These are phyloP conservation scores for Zapus hudsonius DNA, from an alignment of 2,113 vertebrate species.

Conservation along the genomic window DNA sequence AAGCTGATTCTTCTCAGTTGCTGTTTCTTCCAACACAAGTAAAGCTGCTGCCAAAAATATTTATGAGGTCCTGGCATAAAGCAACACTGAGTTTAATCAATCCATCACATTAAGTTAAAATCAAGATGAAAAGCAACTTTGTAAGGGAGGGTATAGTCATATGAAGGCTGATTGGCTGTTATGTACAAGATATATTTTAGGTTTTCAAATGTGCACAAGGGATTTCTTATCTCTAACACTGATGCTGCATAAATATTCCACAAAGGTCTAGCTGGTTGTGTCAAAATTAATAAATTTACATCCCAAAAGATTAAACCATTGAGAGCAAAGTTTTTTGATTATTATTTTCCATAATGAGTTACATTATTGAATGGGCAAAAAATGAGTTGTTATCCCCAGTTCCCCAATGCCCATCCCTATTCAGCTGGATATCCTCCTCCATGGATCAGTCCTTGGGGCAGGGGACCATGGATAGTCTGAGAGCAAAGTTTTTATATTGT, in stretches of 20 bases:
- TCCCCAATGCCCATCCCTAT: too few relatives aligned
- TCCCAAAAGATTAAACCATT: conserved; percentile 12
- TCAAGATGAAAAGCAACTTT: neutral
- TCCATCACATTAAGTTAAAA: neutral
- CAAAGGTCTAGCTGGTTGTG: neutral
- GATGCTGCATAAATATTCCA: neutral
- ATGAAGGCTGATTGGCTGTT: neutral
- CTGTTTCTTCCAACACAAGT: conserved; percentile 53
- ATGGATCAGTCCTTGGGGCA: too few relatives aligned
- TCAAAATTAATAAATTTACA: conserved; percentile 26
- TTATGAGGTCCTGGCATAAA: neutral
- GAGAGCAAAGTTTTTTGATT: neutral
- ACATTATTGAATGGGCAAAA: too few relatives aligned
- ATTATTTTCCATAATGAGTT: too few relatives aligned
- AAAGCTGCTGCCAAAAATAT: conserved; percentile 48
- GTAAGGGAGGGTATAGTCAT: neutral
- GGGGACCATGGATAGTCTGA: too few relatives aligned
- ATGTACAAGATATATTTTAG: neutral
- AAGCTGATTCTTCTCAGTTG: conserved; percentile 34
- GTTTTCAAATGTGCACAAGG: neutral
- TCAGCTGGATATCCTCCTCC: too few relatives aligned
- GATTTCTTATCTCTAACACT: neutral
- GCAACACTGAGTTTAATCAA: conserved; percentile 5
- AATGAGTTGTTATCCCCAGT: too few relatives aligned
- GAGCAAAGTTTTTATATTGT: neutral